Conservation (phyloP, 2,113 vertebrate species). For the Aix galericulata region DNA sequence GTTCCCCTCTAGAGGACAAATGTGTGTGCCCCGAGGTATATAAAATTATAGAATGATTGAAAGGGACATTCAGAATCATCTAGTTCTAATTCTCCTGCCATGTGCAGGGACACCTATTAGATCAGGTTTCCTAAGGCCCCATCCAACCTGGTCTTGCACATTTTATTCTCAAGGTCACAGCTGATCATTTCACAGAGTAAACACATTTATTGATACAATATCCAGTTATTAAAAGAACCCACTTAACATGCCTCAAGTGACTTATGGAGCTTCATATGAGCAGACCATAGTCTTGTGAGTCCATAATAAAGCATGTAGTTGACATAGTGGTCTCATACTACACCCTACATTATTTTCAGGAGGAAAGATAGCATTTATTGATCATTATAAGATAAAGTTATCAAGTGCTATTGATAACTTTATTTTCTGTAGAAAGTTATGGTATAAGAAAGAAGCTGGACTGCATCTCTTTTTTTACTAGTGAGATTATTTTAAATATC, state of each 20-base stretch:
- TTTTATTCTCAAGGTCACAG: background rate
- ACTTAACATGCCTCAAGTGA: background rate
- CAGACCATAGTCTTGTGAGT: background rate
- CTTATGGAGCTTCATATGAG: background rate
- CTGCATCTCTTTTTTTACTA: background rate
- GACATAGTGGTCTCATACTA: background rate
- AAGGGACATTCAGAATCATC: background rate
- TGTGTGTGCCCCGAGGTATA: fast-evolving
- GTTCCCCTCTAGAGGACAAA: background rate
- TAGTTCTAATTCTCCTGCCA: background rate
- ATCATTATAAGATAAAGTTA: background rate
- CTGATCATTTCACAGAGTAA: background rate
- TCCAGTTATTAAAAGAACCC: background rate
- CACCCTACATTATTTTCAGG: background rate
- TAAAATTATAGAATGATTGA: background rate
- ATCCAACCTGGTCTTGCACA: background rate
- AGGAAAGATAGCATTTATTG: background rate
- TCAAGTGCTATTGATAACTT: background rate
- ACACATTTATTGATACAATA: background rate
- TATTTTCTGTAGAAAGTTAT: background rate
- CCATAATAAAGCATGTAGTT: background rate
- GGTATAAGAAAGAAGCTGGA: background rate
- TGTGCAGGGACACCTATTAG: background rate
- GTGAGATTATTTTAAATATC: background rate
- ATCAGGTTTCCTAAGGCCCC: background rate